phyloP scores from a whole-genome alignment of 2,888 invertebrate species.

The Cyclophora albipunctata region DNA sequence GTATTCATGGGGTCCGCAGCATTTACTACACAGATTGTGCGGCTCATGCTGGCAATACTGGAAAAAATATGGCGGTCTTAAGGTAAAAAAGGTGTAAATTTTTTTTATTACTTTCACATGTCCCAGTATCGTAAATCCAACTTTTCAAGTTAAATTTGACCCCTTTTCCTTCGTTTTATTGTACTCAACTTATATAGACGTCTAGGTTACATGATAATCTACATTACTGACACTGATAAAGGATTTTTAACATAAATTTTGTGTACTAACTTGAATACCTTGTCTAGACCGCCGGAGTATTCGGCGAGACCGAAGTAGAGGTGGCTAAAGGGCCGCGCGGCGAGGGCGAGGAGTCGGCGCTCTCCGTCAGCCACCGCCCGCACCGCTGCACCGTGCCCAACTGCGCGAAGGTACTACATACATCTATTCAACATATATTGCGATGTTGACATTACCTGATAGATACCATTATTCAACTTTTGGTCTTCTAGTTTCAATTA shows the following conservation, averaged over 20 bases:
- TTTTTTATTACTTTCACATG: too few species aligned
- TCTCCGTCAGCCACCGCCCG: constrained; percentile 81
- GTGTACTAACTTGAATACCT: too few species aligned
- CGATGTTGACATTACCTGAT: not conserved
- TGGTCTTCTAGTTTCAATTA: too few species aligned
- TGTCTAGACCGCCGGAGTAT: constrained; percentile 60
- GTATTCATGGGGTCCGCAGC: constrained; percentile 97
- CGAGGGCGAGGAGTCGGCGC: constrained; percentile 67
- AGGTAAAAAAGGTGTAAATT: constrained; percentile 62
- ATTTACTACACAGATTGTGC: constrained; percentile 94
- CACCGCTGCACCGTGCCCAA: constrained; percentile 93
- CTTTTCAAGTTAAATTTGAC: too few species aligned
- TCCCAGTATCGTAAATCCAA: too few species aligned
- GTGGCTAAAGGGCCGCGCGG: constrained; percentile 43
- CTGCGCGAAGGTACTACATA: constrained; percentile 82
- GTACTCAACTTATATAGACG: too few species aligned
- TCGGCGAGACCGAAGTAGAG: constrained; percentile 64
- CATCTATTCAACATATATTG: not conserved
- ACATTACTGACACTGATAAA: too few species aligned
- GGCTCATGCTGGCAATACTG: constrained; percentile 97
- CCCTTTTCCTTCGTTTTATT: too few species aligned
- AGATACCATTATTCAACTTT: not conserved
- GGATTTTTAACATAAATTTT: too few species aligned
- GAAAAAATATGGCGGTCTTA: constrained; percentile 98
- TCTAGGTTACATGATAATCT: too few species aligned